Evolutionary conservation across 2,113 vertebrate genomes (phyloP).

Genomic region (Physeter macrocephalus): DNA sequence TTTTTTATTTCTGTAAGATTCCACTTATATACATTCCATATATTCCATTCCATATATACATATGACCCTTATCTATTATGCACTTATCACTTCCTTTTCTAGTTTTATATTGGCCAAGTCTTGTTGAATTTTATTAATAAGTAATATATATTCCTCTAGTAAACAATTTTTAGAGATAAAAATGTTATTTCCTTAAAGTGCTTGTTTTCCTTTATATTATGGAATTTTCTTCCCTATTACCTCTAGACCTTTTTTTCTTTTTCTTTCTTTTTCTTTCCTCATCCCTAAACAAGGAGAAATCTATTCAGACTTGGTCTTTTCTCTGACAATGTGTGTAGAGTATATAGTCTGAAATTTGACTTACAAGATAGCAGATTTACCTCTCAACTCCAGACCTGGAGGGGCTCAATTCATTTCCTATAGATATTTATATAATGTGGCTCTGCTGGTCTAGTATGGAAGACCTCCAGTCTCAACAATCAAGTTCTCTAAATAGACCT

Average conservation of each 20-base stretch:
- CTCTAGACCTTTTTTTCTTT: background rate
- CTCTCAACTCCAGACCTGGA: background rate
- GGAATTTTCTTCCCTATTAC: background rate
- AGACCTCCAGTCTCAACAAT: background rate
- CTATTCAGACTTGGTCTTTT: background rate
- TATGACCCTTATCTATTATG: background rate
- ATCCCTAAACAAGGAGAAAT: background rate
- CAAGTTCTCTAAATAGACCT: background rate
- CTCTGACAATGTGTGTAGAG: background rate
- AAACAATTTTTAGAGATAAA: background rate
- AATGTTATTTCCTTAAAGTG: background rate
- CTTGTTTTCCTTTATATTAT: background rate
- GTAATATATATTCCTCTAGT: background rate
- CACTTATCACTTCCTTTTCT: background rate
- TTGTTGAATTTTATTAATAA: background rate
- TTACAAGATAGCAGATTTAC: background rate
- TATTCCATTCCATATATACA: background rate
- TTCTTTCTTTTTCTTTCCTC: background rate
- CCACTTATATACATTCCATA: background rate
- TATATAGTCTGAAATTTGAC: background rate
- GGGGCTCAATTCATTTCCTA: background rate
- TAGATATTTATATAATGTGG: background rate
- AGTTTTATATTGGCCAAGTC: background rate
- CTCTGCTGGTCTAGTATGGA: background rate
- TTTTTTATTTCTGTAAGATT: background rate